A percentile compares a stretch with the other conserved stretches of the same genome.
Evolutionary conservation across 2,888 invertebrate genomes (phyloP).

Genomic region (Dasypolia templi): DNA sequence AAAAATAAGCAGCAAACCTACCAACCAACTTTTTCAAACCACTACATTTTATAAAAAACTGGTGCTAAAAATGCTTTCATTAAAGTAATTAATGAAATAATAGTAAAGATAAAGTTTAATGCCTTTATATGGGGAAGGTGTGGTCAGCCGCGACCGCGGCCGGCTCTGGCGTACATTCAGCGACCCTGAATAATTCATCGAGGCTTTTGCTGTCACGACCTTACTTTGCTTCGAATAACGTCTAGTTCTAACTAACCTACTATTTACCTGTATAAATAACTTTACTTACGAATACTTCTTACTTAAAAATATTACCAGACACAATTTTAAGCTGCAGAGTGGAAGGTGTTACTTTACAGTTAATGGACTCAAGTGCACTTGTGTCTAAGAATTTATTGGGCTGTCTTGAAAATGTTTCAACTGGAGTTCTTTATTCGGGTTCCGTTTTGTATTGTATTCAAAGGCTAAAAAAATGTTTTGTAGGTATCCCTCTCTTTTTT

Average conservation of each 20-base stretch:
- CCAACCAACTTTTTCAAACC: not conserved
- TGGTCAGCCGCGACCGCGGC: slow-evolving; percentile 72
- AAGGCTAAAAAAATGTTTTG: not conserved
- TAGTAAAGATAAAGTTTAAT: slow-evolving; percentile 50
- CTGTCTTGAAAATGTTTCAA: slow-evolving; percentile 47
- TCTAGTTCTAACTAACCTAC: slow-evolving; percentile 65
- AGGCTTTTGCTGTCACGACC: slow-evolving; percentile 77
- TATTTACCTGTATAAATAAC: slow-evolving; percentile 52
- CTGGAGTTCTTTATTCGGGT: slow-evolving; percentile 36
- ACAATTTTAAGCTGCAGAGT: slow-evolving; percentile 66
- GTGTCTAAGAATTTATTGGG: slow-evolving; percentile 61
- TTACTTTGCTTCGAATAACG: slow-evolving; percentile 74
- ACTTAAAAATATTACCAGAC: slow-evolving; percentile 66
- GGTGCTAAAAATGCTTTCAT: slow-evolving; percentile 16
- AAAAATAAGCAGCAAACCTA: not conserved
- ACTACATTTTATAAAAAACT: not conserved
- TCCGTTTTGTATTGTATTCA: slow-evolving; percentile 30
- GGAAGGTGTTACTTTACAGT: slow-evolving; percentile 67
- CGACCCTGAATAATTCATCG: slow-evolving; percentile 85
- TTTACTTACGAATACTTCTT: slow-evolving; percentile 59
- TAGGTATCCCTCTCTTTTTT: no score
- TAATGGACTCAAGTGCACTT: slow-evolving; percentile 73
- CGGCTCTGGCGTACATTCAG: slow-evolving; percentile 74
- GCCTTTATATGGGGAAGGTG: slow-evolving; percentile 69
- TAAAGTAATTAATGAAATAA: slow-evolving; percentile 52